Base-by-base conservation (phyloP, 2,797 vertebrate species). In the Pteropus rufus region DNA sequence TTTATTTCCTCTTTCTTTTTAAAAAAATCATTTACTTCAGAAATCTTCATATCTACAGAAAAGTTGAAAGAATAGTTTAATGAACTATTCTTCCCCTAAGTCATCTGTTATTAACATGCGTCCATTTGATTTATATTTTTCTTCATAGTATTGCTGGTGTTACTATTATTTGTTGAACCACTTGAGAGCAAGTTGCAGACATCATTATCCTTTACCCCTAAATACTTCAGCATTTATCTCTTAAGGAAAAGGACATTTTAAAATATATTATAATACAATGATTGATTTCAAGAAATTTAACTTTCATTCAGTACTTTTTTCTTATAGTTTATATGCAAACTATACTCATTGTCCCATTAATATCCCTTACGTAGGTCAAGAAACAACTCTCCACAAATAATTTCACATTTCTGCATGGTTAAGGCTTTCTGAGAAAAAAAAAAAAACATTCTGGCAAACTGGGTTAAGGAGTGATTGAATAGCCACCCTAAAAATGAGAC, bases 231-330 rank as follows among this genome's bases (percentile, higher is more conserved):
- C 31, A 60, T 36, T 75, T 64, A 64, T 49, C 39, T 93, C 52
- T 52, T 80, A 72, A 81, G 56, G 26, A 62, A 69, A 87, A 80
- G 54, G 14, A 64, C 36, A 80, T 56, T 73, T 80, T 54, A 10
- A 80, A 64, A 65, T 64, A 56, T 44, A 73, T 19, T 10, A 52
- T 81, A 67, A 49, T 67, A 49, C 19, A 73, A 41, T 65, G 2
- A 49, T 86, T 49, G 86, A 23, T 87, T 91, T 80, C 39, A 91
- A 60, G 29, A 95, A 86, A 73, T 75, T 86, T 87, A 58, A 95
- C 26, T 39, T 64, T 80, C 26, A 62, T 56, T 85, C 56, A 72
- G 29, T 86, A 58, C 65, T 94, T 75, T 60, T 58, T 41, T 41
- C 49, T 41, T 46, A 49, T 86, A 75, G 44, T 84, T 21, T 34